Evolutionary conservation across 2,797 vertebrate species (phyloP).

Genomic region (Myiotriccus ornatus): DNA sequence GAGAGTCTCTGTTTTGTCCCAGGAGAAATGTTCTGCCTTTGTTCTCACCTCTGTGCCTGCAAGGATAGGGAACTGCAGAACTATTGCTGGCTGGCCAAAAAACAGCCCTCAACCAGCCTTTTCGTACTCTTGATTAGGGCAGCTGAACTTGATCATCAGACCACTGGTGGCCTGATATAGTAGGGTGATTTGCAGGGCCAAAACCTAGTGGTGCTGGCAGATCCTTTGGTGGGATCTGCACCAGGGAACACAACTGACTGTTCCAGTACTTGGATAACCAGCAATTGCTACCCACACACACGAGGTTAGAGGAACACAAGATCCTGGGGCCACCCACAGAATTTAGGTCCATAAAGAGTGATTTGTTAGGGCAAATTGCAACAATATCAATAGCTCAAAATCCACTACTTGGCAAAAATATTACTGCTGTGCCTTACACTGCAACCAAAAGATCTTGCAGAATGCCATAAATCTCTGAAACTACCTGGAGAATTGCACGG

Average conservation of each 20-base stretch:
- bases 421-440: background rate
- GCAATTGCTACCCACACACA: background rate
- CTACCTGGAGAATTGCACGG: background rate
- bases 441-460: background rate
- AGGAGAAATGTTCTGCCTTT: background rate
- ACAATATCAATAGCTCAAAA: background rate
- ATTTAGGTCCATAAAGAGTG: background rate
- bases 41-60: background rate
- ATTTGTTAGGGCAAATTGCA: background rate
- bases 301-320: background rate
- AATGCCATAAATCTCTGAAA: background rate
- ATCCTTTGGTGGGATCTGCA: background rate
- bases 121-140: background rate
- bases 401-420: background rate
- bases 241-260: background rate
- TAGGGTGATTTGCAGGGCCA: background rate
- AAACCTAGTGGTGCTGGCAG: background rate
- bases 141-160: background rate
- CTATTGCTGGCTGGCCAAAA: background rate
- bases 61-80: background rate
- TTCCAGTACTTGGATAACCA: background rate
- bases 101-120: background rate
- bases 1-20: background rate
- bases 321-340: background rate
- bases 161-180: background rate